Evolutionary conservation across 2,797 vertebrate species (phyloP), one percentile per base, ranked within the genome.

Genomic region (Gymnothorax javanicus): DNA sequence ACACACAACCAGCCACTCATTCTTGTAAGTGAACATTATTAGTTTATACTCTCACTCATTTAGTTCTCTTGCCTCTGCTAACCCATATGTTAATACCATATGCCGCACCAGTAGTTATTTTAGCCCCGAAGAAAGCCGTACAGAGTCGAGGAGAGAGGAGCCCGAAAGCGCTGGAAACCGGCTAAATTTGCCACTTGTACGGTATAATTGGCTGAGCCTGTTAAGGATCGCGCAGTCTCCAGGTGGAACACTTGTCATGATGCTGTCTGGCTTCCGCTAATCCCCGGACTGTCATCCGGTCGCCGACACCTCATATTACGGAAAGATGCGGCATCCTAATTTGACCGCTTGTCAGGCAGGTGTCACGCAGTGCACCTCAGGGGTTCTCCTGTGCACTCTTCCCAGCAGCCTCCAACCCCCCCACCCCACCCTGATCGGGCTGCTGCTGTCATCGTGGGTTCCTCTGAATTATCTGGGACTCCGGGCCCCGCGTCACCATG

Each of bases 321-420:
- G 75, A 20, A 54, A 81, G 77, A 81, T n/a, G 33, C 85, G 64
- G 59, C 23, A n/a, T 81, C 75, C 85, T 86, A 82, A 86, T 86
- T 81, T 50, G 75, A 59, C 59, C 75, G 50, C 58, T 54, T 59
- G 60, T 27, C 85, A 81, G 60, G 43, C 59, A 86, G 71, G 75
- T 79, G 85, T 59, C 43, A 62, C 27, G 57, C 43, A n/a, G 75
- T 12, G 75, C 75, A 77, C 43, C 75, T 20, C 75, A 8, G 75
- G 75, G 75, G 17, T 79, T 79, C 75, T 79, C 43, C 50, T 17
- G 6, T 3, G 50, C 33, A 43, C 33, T 43, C 33, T 43, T 43
- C 33, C 33, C 33, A 43, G 6, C 12, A 77, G 75, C n/a, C 75
- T 20, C 50, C 6, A 15, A 20, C 9, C 13, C 75, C 75, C 75